Base-by-base conservation (phyloP, 2,888 invertebrate genomes). In the Allophyes oxyacanthae region DNA sequence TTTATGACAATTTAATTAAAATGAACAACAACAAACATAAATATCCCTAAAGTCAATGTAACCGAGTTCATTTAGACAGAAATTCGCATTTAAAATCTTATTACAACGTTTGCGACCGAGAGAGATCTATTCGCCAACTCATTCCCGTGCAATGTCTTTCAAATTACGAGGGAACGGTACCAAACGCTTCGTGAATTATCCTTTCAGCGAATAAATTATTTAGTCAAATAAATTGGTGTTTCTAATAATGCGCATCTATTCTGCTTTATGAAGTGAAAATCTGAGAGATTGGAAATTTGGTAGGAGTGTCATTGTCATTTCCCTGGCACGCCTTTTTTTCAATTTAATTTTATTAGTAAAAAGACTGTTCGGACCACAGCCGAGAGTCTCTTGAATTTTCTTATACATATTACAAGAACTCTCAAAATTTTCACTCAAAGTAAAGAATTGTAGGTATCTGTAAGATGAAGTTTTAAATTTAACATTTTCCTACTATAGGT, bases 61-160 rank as follows among this genome's bases (percentile, higher is more conserved):
- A 75, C 69, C 58, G 66, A 82, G 79, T 86, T 86, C 83, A 86
- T 89, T 89, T 85, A 79, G 79, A 82, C 79, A 81, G 83, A 86
- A 85, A 81, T 84, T 80, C 85, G 83, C 88, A 86, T 89, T 89
- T 86, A 87, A 88, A 89, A 88, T 88, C 84, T 89, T 90, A 90
- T 90, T 90, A 86, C 84, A 64, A 66, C 71, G 72, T 76, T 77
- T 67, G 77, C 70, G 75, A 78, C 72, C 43, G 66, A 71, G 71
- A 70, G 45, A 64, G 61, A 64, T 72, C 66, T 70, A 75, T 78
- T 78, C 74, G 57, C 66, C 62, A 66, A 73, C 61, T 57, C 84
- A 80, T 82, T 85, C 72, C 83, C 64, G 60, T 56, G 76, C 76
- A 72, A 78, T 80, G 75, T 80, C 70, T 74, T 73, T 77, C 78